Percentiles rank a stretch among this genome's conserved stretches.
Conservation (phyloP, 37 sponge, comb jelly and placozoan genomes). For the Corticium candelabrum region DNA sequence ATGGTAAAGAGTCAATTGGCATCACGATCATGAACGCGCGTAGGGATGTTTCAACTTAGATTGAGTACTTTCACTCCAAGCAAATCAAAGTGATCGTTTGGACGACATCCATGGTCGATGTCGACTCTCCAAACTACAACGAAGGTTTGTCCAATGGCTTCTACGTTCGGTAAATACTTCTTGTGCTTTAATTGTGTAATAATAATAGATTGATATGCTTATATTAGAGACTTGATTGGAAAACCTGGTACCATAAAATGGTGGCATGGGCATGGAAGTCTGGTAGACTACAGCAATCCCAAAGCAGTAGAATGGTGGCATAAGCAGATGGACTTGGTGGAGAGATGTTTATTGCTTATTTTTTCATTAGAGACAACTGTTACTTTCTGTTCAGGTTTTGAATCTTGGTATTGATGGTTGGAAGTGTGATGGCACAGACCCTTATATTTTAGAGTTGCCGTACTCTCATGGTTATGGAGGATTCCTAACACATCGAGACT, state of each 20-base stretch:
- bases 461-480: slow-evolving; percentile 40
- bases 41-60: slow-evolving; percentile 19
- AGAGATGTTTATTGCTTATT: background rate
- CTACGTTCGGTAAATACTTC: slow-evolving; percentile 39
- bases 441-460: slow-evolving; percentile 48
- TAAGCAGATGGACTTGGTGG: slow-evolving; percentile 52
- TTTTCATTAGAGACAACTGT: background rate
- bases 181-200: background rate
- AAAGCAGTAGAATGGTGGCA: slow-evolving; percentile 78
- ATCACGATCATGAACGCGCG: background rate
- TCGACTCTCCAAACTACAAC: slow-evolving; percentile 57
- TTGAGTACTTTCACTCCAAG: slow-evolving; percentile 51
- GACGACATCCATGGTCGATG: slow-evolving; percentile 72
- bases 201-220: background rate
- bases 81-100: slow-evolving; percentile 53
- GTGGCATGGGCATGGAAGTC: slow-evolving; percentile 84
- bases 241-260: slow-evolving; percentile 42
- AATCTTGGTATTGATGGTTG: slow-evolving; percentile 62
- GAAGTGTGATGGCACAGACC: slow-evolving; percentile 86
- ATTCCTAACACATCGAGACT: slow-evolving; percentile 36
- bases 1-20: slow-evolving; percentile 25
- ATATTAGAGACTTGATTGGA: slow-evolving; percentile 44
- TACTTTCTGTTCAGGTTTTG: slow-evolving; percentile 24
- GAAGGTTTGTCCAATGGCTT: slow-evolving; percentile 57
- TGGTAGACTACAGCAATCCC: slow-evolving; percentile 66